Percentiles rank a stretch among this genome's conserved stretches.
Conservation (phyloP, 1,140 invertebrate genomes). For the Nymphalis io region DNA sequence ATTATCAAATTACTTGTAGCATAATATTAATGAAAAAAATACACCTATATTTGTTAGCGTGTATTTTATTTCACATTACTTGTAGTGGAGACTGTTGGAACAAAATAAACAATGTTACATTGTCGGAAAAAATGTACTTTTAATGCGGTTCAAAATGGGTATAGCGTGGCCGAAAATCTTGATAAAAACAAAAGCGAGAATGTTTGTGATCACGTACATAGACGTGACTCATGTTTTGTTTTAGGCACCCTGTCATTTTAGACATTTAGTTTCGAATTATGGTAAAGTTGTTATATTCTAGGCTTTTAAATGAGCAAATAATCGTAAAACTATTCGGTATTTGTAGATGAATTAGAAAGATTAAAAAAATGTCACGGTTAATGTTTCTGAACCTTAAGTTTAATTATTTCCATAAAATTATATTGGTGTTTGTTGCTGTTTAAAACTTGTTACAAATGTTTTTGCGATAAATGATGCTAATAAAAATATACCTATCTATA, state of each 20-base stretch:
- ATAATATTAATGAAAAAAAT: too few species aligned
- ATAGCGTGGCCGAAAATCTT: constrained; percentile 24
- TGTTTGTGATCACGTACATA: constrained; percentile 25
- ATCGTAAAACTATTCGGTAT: too few species aligned
- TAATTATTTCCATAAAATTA: too few species aligned
- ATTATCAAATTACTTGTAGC: too few species aligned
- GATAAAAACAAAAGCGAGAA: constrained; percentile 20
- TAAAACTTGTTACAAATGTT: too few species aligned
- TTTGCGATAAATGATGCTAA: too few species aligned
- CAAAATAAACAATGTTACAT: not conserved
- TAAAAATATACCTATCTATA: too few species aligned
- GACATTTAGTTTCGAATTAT: constrained; percentile 12
- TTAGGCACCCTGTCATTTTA: constrained; percentile 24
- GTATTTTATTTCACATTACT: not conserved
- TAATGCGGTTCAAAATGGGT: not conserved
- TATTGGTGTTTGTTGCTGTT: too few species aligned
- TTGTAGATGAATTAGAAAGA: too few species aligned
- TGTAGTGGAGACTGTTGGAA: not conserved
- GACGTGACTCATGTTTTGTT: constrained; percentile 24
- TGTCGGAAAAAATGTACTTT: not conserved
- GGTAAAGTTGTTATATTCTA: not conserved
- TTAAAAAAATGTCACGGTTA: too few species aligned
- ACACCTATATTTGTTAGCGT: not conserved
- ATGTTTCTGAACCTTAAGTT: too few species aligned
- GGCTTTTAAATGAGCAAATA: too few species aligned